Percentiles rank a stretch among this genome's conserved stretches.
phyloP scores from a whole-genome alignment of 2,113 vertebrate species.

The Aspiorhynchus laticeps region DNA sequence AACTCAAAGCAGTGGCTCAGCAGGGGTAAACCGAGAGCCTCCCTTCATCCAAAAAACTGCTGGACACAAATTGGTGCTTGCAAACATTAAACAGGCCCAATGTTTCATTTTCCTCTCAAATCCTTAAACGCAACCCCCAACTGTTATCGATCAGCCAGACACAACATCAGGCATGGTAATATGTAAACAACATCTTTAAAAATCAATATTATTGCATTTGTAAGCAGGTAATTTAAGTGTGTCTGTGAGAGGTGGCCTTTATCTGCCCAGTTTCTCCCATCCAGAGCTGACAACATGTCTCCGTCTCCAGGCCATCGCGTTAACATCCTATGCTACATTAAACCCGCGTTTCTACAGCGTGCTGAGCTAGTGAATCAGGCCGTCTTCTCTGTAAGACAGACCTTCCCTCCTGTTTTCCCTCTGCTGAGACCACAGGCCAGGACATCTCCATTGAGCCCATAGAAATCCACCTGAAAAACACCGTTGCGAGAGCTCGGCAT shows the following conservation, averaged over 20 bases:
- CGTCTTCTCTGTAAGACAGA: slow-evolving; percentile 31
- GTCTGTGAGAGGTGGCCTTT: slow-evolving; percentile 18
- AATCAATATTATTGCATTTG: slow-evolving; percentile 37
- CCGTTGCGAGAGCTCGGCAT: not conserved
- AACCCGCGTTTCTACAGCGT: slow-evolving; percentile 21
- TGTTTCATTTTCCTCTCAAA: slow-evolving; percentile 25
- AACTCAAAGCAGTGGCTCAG: slow-evolving; percentile 15
- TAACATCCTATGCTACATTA: slow-evolving; percentile 37
- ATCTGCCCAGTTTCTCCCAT: slow-evolving; percentile 31
- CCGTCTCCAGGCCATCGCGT: slow-evolving; percentile 27
- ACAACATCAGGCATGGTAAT: not conserved
- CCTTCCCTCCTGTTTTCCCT: slow-evolving; percentile 10
- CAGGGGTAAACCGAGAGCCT: slow-evolving; percentile 12
- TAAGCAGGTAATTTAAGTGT: slow-evolving; percentile 33
- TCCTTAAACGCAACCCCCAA: slow-evolving; percentile 18
- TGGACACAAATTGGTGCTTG: slow-evolving; percentile 39
- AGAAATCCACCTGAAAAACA: slow-evolving; percentile 26
- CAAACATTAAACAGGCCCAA: slow-evolving; percentile 41
- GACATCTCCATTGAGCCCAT: slow-evolving; percentile 24
- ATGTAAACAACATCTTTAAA: slow-evolving; percentile 31
- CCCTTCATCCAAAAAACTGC: slow-evolving; percentile 30
- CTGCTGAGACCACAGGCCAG: slow-evolving; percentile 22
- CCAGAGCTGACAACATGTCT: slow-evolving; percentile 9
- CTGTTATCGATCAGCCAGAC: slow-evolving; percentile 13
- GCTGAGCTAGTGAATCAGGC: slow-evolving; percentile 32